These are phyloP conservation scores for Copidosoma aretas DNA, from an alignment of 2,888 invertebrate genomes.

Conservation along the genomic window DNA sequence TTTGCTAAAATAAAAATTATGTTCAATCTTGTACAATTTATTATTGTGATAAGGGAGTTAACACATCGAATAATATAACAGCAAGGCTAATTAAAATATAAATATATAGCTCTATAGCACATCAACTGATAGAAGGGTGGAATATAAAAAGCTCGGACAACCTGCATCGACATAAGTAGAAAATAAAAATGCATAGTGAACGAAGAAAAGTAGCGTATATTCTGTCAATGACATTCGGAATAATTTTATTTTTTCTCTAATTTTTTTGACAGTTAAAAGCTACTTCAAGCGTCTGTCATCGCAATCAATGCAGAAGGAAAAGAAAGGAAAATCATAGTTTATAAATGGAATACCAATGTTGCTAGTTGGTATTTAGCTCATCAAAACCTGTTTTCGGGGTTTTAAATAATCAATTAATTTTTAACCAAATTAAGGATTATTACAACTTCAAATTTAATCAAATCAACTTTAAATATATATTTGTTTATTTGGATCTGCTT, in stretches of 20 bases:
- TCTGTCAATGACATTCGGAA: constrained; percentile 52
- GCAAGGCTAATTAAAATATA: constrained; percentile 41
- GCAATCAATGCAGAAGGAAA: constrained; percentile 52
- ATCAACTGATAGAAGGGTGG: constrained; percentile 50
- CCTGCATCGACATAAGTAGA: constrained; percentile 39
- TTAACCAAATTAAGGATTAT: too few species aligned
- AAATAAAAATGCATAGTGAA: constrained; percentile 53
- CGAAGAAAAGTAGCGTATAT: constrained; percentile 54
- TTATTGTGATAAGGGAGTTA: constrained; percentile 29
- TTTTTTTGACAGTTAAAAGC: constrained; percentile 52
- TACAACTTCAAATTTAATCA: too few species aligned
- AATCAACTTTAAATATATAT: too few species aligned
- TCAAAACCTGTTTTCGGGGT: constrained; percentile 64
- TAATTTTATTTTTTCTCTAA: constrained; percentile 39
- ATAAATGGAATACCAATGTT: constrained; percentile 57
- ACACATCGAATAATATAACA: constrained; percentile 39
- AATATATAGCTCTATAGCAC: constrained; percentile 47
- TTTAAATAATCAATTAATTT: too few species aligned
- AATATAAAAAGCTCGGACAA: constrained; percentile 41
- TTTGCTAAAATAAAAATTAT: background rate
- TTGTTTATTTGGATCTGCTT: too few species aligned
- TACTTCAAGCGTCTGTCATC: constrained; percentile 55
- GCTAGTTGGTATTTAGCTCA: constrained; percentile 75
- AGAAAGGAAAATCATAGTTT: constrained; percentile 54
- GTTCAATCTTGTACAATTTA: constrained; percentile 3